Evolutionary conservation across 2,888 invertebrate species (phyloP).

Genomic region (Brachyptera risi): DNA sequence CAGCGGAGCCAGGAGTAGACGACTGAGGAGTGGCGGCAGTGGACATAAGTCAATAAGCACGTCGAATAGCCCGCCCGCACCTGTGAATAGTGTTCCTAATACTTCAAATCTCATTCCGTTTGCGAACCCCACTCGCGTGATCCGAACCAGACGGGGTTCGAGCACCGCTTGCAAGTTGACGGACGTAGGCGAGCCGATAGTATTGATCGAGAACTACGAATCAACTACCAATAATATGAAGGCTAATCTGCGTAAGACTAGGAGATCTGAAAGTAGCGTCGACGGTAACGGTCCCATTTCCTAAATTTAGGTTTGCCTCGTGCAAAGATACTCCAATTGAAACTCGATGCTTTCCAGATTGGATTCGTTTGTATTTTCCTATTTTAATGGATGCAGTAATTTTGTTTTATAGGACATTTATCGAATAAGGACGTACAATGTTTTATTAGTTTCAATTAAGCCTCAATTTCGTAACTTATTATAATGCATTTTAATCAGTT

Average conservation of each 20-base stretch:
- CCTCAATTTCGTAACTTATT: too few relatives aligned
- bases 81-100: background rate
- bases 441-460: too few relatives aligned
- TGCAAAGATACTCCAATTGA: too few relatives aligned
- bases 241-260: slow-evolving; percentile 30
- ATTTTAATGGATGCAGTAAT: slow-evolving; percentile 8
- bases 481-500: too few relatives aligned
- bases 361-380: slow-evolving; percentile 19
- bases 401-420: background rate
- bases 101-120: slow-evolving; percentile 34
- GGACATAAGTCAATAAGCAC: background rate
- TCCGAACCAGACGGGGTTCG: slow-evolving; percentile 19
- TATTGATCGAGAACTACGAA: background rate
- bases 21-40: background rate
- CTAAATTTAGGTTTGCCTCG: too few relatives aligned
- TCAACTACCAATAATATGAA: background rate
- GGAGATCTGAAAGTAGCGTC: slow-evolving; percentile 35
- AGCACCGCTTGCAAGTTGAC: background rate
- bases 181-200: background rate
- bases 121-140: slow-evolving; percentile 38
- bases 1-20: slow-evolving; percentile 43
- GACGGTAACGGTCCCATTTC: slow-evolving; percentile 34
- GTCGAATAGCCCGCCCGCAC: too few relatives aligned
- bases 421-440: background rate
- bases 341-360: too few relatives aligned